Base-by-base conservation (phyloP, 1,140 invertebrate genomes). In the Homarus americanus region DNA sequence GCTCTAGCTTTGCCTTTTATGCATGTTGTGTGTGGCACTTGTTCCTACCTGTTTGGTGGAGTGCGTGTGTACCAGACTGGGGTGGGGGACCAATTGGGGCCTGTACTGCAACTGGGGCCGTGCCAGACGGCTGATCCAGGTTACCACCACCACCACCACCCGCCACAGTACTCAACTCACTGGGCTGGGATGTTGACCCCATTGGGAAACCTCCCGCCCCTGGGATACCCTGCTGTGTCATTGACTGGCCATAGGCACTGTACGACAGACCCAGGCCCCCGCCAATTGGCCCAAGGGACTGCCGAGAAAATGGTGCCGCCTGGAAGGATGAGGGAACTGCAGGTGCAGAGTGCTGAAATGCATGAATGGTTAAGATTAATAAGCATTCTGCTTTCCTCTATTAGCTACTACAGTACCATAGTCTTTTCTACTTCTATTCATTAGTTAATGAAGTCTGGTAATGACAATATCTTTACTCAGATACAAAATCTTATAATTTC, bases 211-310 rank as follows among this genome's bases (percentile, higher is more conserved):
- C 87, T 34, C 83, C 92, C 12, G 82, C 58, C 63, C 84, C 69
- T 40, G 92, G 91, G 40, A 92, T 72, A 72, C 86, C 87, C 85
- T 92, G 92, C 91, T 93, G 91, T 80, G 86, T 88, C 91, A 89
- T 87, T 72, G 87, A 84, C 75, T 92, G 92, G 41, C 91, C 91
- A 84, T 92, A 92, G 34, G 85, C 73, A 82, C 91, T 78, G 80
- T 92, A 93, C 28, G 78, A 91, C 34, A 84, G 66, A 36, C 91
- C 91, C 53, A 89, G 80, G 79, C 87, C 82, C 24, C 92, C 88
- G 4, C 92, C 92, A 69, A 93, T 93, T 28, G 92, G 91, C 38
- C 92, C 92, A 53, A 93, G 91, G 63, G 91, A 90, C 69, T 85
- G 92, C 12, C 89, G 82, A 40, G 79, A 87, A 53, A 89, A 92